Evolutionary conservation across 2,113 vertebrate genomes (phyloP).

Genomic region (Pandion haliaetus): DNA sequence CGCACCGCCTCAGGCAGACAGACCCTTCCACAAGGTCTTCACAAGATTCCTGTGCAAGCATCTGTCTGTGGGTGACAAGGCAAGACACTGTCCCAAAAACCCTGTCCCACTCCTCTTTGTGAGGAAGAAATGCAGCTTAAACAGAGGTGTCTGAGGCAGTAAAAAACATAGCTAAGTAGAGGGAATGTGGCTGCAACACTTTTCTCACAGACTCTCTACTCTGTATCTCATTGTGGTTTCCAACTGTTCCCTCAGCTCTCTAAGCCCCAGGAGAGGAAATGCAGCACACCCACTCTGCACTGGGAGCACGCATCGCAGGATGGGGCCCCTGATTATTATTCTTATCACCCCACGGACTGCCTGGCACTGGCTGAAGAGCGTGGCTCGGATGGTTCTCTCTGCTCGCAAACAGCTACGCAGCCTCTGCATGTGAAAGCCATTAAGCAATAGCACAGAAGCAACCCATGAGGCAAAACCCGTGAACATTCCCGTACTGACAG

Average conservation of each 20-base stretch:
- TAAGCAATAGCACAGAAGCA: background rate
- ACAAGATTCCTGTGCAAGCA: background rate
- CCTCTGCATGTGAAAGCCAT: background rate
- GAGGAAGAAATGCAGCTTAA: background rate
- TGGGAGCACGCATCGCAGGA: background rate
- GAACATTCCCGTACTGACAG: background rate
- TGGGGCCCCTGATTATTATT: rapidly evolving
- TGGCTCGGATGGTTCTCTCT: background rate
- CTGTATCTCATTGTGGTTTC: background rate
- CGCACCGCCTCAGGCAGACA: background rate
- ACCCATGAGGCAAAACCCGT: background rate
- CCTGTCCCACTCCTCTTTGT: background rate
- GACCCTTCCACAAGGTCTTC: background rate
- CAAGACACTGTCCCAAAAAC: background rate
- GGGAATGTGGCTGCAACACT: background rate
- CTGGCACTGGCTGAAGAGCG: background rate
- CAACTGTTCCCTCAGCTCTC: background rate
- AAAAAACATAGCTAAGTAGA: background rate
- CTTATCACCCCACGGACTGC: background rate
- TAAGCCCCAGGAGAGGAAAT: background rate
- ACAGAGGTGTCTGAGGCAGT: background rate
- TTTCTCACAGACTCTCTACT: background rate
- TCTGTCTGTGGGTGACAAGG: background rate
- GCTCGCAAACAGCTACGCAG: background rate
- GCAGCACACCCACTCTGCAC: rapidly evolving